Evolutionary conservation across 2,113 vertebrate species (phyloP), one percentile per base, ranked within the genome.

Genomic region (Carassius gibelio): DNA sequence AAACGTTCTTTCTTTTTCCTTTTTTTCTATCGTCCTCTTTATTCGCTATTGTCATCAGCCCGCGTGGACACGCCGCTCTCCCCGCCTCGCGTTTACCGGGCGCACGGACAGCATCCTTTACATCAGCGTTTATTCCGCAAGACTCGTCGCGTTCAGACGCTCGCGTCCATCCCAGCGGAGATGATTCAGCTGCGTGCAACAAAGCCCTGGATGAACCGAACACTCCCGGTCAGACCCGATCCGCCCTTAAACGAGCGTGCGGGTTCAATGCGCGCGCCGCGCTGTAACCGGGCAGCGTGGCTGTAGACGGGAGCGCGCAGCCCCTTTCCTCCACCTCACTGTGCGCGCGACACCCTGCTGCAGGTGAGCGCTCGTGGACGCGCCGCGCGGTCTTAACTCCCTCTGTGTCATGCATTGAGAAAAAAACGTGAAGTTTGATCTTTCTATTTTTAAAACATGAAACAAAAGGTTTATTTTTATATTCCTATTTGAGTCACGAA

Each of bases 251-350:
- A 30, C 84, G 21, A 15, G 15, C 21, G 84, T 81, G 85, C 86
- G 62, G 42, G 1, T 21, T 59, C 19, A 34, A 76, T n/a, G 83
- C 82, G 83, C 68, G 83, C 85, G 68, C 85, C 85, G 78, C 82
- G 26, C 55, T 77, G 64, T 83, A 64, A 77, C 87, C 85, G 85
- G 87, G 81, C 79, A 89, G 88, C 88, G 78, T 82, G 88, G 85
- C 78, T 66, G 78, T 79, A 82, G 55, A 55, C 64, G 88, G 21
- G 85, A 79, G 19, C 88, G 85, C 88, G 38, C 36, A 38, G 36
- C 36, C 36, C 36, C 36, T 38, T 38, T 38, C 36, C 36, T 38
- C 36, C 36, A 38, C 36, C 36, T 38, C 36, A 38, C 36, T 38
- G 36, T 38, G 36, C 36, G 36, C 36, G 36, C 36, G 36, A 38